Evolutionary conservation across 2,113 vertebrate species (phyloP).

Genomic region (Danio rerio): GRCz12tu NC_133180.1:38119501-38120000

Average conservation of each 20-base stretch:
- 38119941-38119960: no score
- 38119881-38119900: no score
- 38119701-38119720: not conserved
- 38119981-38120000: no score
- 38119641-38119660: slow-evolving; percentile 44
- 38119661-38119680: slow-evolving; percentile 11
- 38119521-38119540: not conserved
- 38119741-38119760: slow-evolving; percentile 7
- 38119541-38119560: not conserved
- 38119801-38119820: not conserved
- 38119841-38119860: not conserved
- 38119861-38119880: not conserved
- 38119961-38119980: no score
- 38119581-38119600: slow-evolving; percentile 32
- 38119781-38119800: slow-evolving; percentile 20
- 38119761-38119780: not conserved
- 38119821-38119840: not conserved
- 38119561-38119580: slow-evolving; percentile 1
- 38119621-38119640: slow-evolving; percentile 12
- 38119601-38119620: slow-evolving; percentile 26
- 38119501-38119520: slow-evolving; percentile 2
- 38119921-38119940: no score
- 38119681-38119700: not conserved
- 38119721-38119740: slow-evolving; percentile 22
- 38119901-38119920: no score